These are phyloP conservation scores for Drosophila kokeensis DNA, from an alignment of 2,888 invertebrate species.

Conservation along the genomic window DNA sequence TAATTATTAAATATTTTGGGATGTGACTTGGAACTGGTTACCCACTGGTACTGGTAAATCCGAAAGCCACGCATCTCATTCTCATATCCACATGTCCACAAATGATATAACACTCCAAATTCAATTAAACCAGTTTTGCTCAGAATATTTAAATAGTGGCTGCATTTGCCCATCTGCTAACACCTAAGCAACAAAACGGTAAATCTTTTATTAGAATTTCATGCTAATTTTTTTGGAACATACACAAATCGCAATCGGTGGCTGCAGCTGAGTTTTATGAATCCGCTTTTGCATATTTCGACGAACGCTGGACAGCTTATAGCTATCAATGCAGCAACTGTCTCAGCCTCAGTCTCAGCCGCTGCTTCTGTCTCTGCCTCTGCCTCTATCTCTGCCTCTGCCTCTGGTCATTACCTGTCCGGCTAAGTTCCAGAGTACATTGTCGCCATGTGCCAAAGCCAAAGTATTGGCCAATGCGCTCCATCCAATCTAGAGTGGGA, in stretches of 20 bases:
- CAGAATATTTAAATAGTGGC: constrained; percentile 32
- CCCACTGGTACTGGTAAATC: constrained; percentile 16
- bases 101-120: constrained; percentile 66
- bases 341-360: neutral
- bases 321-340: constrained; percentile 31
- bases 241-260: constrained; percentile 24
- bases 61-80: constrained; percentile 28
- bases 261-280: constrained; percentile 57
- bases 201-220: constrained; percentile 76
- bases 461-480: constrained; percentile 58
- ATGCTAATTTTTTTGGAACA: constrained; percentile 62
- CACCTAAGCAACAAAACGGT: constrained; percentile 68
- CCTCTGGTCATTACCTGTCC: neutral
- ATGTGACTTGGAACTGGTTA: constrained; percentile 43
- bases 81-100: constrained; percentile 25
- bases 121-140: constrained; percentile 71
- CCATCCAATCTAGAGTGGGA: neutral
- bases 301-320: constrained; percentile 15
- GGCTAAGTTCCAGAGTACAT: constrained; percentile 37
- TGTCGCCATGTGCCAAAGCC: constrained; percentile 54
- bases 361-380: neutral
- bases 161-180: constrained; percentile 53
- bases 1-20: constrained; percentile 9
- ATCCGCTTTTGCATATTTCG: constrained; percentile 64
- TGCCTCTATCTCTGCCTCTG: neutral